These are phyloP conservation scores for Chlorops oryzae DNA, from an alignment of 1,140 invertebrate species.

Conservation along the genomic window DNA sequence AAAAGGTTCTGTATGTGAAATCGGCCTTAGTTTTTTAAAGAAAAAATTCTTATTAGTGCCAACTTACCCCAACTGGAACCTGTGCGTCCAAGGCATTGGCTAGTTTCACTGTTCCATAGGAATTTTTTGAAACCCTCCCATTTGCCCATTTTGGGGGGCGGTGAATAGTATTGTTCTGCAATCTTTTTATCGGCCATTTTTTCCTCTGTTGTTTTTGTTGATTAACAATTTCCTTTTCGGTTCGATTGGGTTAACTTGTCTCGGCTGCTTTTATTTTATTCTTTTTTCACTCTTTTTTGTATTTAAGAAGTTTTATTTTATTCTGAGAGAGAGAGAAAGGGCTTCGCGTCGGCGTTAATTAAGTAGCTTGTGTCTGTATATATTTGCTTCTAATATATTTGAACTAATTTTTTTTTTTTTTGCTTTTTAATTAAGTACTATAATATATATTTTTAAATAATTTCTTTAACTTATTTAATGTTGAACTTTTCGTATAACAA, in stretches of 20 bases:
- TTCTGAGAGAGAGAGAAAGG: too few relatives aligned
- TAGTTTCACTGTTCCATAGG: constrained; percentile 82
- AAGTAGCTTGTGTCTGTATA: too few relatives aligned
- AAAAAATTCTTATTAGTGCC: background rate
- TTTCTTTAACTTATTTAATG: constrained; percentile 20
- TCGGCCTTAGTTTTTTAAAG: too few relatives aligned
- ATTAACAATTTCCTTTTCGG: constrained; percentile 9
- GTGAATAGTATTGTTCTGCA: constrained; percentile 67
- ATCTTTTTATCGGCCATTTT: constrained; percentile 70
- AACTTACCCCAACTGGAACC: constrained; percentile 86
- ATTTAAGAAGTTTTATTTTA: constrained; percentile 2
- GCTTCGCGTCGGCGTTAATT: too few relatives aligned
- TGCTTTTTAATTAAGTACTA: constrained; percentile 5
- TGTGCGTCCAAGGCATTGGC: constrained; percentile 79
- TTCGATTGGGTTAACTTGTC: constrained; percentile 7
- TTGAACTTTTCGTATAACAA: constrained; percentile 17
- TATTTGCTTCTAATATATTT: too few relatives aligned
- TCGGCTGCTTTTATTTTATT: constrained; percentile 6
- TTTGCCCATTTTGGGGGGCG: constrained; percentile 72
- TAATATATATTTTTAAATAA: constrained; percentile 19
- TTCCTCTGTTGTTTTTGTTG: constrained; percentile 8
- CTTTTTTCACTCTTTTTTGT: constrained; percentile 5
- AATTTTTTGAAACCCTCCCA: constrained; percentile 80
- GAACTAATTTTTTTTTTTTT: constrained; percentile 2
- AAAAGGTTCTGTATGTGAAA: too few relatives aligned